Base-by-base conservation (phyloP, 2,797 vertebrate genomes). In the Notolabrus celidotus region DNA sequence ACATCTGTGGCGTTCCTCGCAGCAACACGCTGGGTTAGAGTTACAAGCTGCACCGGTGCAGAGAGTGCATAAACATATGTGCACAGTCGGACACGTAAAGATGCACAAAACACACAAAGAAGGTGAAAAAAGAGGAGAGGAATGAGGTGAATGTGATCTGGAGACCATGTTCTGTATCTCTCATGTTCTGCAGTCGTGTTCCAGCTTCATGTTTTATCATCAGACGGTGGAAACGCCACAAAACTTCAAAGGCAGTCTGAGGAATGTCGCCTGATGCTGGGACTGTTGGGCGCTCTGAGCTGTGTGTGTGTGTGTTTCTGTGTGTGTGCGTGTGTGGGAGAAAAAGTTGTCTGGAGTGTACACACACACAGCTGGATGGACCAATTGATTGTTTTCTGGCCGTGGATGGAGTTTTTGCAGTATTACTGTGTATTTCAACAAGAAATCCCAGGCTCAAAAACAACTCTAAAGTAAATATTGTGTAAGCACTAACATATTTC, bases 1-100 rank as follows among this genome's bases (percentile, higher is more conserved):
- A 92, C 91, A 92, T 92, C 87, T 92, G 87, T 52, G 77, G 74
- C 45, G 85, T 84, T 90, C 75, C 82, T 90, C 27, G 25, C 73
- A 81, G 82, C 89, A 83, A 84, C 89, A 89, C 20, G 77, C 82
- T 84, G 89, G 79, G 84, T 57, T 85, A 56, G 66, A 85, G 83
- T 91, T 90, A 88, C 88, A 90, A 75, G 75, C 88, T 74, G 82
- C 84, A 76, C 63, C 20, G 36, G 65, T 49, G 79, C 64, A 80
- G 22, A 75, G 67, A 78, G 84, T 45, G n/a, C 80, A 81, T 85
- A 86, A 90, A 86, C 86, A 87, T 68, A 76, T 84, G 86, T 87
- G 82, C 49, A 29, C 39, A 15, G 71, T 56, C 33, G 22, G 75
- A 86, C 83, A 73, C 79, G 66, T 20, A 54, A 29, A 62, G 38